Percentiles rank a stretch among this genome's conserved stretches.
These are phyloP conservation scores for Laterallus jamaicensis DNA, from an alignment of 2,113 vertebrate genomes.

Conservation along the genomic window DNA sequence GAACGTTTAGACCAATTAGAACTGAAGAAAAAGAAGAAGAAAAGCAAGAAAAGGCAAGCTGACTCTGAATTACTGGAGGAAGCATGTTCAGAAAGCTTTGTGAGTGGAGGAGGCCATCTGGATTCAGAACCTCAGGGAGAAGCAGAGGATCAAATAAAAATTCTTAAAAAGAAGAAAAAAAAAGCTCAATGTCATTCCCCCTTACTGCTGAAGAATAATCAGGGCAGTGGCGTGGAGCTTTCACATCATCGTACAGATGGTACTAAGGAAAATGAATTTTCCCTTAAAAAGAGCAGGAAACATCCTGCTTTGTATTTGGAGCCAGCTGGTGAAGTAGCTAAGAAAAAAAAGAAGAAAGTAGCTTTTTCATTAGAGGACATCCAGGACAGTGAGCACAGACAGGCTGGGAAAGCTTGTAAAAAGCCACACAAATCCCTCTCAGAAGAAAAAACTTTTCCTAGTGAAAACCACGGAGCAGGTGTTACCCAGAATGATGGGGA, in stretches of 20 bases:
- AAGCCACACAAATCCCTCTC: not conserved
- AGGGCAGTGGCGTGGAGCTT: not conserved
- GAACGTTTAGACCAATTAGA: not conserved
- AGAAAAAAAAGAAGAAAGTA: constrained; percentile 47
- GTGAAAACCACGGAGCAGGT: not conserved
- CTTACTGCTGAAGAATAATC: not conserved
- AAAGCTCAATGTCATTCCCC: not conserved
- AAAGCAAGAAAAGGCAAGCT: constrained; percentile 7
- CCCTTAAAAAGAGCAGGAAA: not conserved
- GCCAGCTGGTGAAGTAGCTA: not conserved
- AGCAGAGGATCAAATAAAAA: not conserved
- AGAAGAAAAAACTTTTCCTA: not conserved
- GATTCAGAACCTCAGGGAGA: not conserved
- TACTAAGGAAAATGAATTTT: not conserved
- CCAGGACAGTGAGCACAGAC: not conserved
- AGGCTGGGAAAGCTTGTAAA: not conserved
- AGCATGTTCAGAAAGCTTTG: not conserved
- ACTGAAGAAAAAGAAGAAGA: not conserved
- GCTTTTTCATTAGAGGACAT: not conserved
- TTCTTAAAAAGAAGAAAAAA: constrained; percentile 44
- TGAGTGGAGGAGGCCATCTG: not conserved
- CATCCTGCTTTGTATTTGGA: not conserved
- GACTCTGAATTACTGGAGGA: not conserved
- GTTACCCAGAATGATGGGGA: not conserved
- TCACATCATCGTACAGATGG: not conserved